phyloP scores from a whole-genome alignment of 37 sponge, comb jelly and placozoan genomes.

The Ephydatia muelleri region DNA sequence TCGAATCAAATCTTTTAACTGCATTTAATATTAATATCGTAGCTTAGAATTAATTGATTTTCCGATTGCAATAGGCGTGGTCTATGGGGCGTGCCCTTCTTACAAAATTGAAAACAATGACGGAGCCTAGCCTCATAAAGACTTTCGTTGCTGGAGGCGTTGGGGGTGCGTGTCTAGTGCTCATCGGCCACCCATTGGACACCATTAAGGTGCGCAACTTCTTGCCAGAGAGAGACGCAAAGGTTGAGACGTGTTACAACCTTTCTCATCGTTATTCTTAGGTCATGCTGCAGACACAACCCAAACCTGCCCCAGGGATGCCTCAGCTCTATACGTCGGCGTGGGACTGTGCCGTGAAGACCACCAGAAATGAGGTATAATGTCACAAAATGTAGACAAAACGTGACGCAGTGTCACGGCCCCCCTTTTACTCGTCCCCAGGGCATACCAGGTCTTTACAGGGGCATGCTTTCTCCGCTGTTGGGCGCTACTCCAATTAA shows the following conservation, averaged over 20 bases:
- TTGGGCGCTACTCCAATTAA: conserved; percentile 92
- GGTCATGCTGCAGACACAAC: conserved; percentile 91
- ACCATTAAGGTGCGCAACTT: conserved; percentile 91
- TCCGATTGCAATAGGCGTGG: background rate
- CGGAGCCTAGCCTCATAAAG: conserved; percentile 71
- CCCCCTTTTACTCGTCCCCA: background rate
- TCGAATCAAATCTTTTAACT: too few relatives aligned
- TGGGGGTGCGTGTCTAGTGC: conserved; percentile 85
- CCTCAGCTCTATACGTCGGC: conserved; percentile 62
- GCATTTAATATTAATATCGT: too few relatives aligned
- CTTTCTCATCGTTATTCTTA: conserved; percentile 1
- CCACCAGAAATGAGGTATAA: conserved; percentile 66
- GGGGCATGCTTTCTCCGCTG: conserved; percentile 93
- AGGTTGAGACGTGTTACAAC: too few relatives aligned
- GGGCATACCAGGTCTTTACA: conserved; percentile 92
- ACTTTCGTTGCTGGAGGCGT: conserved; percentile 92
- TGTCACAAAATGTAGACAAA: too few relatives aligned
- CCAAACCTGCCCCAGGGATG: conserved; percentile 65
- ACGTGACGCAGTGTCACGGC: too few relatives aligned
- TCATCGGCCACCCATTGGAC: conserved; percentile 93
- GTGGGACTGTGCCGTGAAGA: conserved; percentile 73
- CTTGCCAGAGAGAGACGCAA: too few relatives aligned
- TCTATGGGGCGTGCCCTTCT: too few relatives aligned
- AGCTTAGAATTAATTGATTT: too few relatives aligned
- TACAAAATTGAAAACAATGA: background rate